Conservation (phyloP, 2,888 invertebrate species). For the Platycheirus rosarum region DNA sequence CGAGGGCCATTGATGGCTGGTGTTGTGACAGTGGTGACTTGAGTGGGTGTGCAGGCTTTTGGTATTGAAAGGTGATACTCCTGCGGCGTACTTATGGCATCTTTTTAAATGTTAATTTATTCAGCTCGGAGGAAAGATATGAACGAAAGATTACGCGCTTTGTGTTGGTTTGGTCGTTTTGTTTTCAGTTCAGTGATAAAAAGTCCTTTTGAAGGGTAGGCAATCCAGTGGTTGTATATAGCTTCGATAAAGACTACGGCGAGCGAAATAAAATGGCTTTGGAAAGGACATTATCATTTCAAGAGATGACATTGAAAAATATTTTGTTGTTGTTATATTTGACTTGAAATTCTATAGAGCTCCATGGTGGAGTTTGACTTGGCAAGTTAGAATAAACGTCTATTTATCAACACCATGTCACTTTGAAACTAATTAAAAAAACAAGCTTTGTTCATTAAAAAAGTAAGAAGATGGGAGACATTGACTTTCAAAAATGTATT, state of each 20-base stretch:
- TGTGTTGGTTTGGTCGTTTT: constrained; percentile 65
- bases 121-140: constrained; percentile 66
- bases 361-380: no score
- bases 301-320: constrained; percentile 39
- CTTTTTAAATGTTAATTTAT: constrained; percentile 74
- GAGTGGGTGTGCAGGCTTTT: constrained; percentile 15
- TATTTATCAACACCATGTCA: no score
- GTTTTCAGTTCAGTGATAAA: constrained; percentile 55
- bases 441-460: no score
- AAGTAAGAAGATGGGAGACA: no score
- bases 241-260: constrained; percentile 45
- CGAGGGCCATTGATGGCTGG: constrained; percentile 38
- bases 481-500: no score
- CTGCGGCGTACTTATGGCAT: constrained; percentile 72
- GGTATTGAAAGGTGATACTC: constrained; percentile 73
- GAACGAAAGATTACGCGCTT: constrained; percentile 64
- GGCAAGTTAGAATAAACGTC: no score
- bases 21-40: neutral
- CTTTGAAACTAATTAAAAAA: no score
- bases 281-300: constrained; percentile 61
- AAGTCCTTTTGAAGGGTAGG: constrained; percentile 41
- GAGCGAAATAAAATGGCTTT: constrained; percentile 45
- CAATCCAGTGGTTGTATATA: no score
- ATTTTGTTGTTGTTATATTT: constrained; percentile 22
- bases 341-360: neutral